Evolutionary conservation across 2,113 vertebrate species (phyloP), one percentile per base, ranked within the genome.

Genomic region (Callionymus lyra): DNA sequence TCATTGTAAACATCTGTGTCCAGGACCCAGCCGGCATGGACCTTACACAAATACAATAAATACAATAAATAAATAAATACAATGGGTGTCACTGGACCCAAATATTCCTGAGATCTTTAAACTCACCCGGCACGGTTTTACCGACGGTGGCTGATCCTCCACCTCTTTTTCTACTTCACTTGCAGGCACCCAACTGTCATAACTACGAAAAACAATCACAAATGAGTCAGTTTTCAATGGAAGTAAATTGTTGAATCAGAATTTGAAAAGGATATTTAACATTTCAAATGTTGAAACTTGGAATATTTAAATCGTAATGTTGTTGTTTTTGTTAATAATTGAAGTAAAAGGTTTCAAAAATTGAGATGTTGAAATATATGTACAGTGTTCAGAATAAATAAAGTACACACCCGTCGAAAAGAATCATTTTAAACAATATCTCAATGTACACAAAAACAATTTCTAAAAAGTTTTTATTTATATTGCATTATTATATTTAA

Each of bases 1-100:
- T 98, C 93, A 1, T 98, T 97, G 71, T 93, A 98, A 19, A 83
- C 18, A 4, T 93, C 93, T 0, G 90, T 91, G 74, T 98, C 93
- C 67, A 95, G 68, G 68, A 94, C 76, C 93, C 93, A 97, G 70
- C 89, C 89, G 16, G 87, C 85, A 27, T 94, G 88, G 15, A 99
- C 91, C 95, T 98, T 32, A 34, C 10, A 44, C 15, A 6, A 1
- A 31, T 9, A 54, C 14, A 47, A n/a, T 10, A 2, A 61, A 39
- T 27, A 18, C 17, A 1, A 16, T n/a, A 16, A 47, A 16, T 31
- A 11, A 46, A 16, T 16, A 13, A 9, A 35, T 5, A 34, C 32
- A 34, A 34, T 10, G 9, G 9, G 2, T 5, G 32, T 12, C 12
- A 12, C n/a, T 2, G 33, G n/a, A 36, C 34, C 13, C 34, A 9